Percentiles rank a stretch among this genome's conserved stretches.
phyloP scores from a whole-genome alignment of 1,140 invertebrate species.

The Rhopalosiphum maidis region DNA sequence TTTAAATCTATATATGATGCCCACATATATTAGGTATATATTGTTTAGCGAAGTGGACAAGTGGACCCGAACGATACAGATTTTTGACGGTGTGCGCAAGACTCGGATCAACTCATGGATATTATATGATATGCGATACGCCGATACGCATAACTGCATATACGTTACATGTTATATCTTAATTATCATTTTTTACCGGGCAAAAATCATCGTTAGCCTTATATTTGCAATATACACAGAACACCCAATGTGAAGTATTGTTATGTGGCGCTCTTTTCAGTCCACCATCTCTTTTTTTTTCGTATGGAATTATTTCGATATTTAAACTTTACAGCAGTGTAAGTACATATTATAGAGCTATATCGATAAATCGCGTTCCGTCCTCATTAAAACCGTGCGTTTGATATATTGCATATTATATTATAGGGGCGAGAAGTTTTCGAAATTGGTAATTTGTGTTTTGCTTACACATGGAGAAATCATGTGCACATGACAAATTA shows the following conservation, averaged over 20 bases:
- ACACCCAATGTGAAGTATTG: neutral
- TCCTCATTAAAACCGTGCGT: neutral
- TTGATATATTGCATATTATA: neutral
- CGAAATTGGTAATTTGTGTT: neutral
- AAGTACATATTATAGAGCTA: neutral
- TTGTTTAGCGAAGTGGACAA: too few relatives aligned
- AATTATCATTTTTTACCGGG: too few relatives aligned
- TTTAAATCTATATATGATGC: neutral
- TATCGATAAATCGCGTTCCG: neutral
- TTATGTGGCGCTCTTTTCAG: neutral
- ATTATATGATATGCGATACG: too few relatives aligned
- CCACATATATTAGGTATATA: neutral
- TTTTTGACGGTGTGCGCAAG: too few relatives aligned
- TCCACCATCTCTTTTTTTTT: neutral
- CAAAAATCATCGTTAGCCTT: neutral
- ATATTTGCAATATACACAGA: neutral
- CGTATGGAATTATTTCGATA: neutral
- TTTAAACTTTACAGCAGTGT: neutral
- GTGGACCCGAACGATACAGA: neutral
- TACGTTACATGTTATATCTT: too few relatives aligned
- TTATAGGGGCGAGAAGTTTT: neutral
- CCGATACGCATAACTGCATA: too few relatives aligned
- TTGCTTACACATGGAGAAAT: neutral
- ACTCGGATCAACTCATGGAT: too few relatives aligned
- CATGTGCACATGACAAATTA: neutral